Conservation (phyloP, 2,888 invertebrate genomes). For the Pediacus dermestoides region DNA sequence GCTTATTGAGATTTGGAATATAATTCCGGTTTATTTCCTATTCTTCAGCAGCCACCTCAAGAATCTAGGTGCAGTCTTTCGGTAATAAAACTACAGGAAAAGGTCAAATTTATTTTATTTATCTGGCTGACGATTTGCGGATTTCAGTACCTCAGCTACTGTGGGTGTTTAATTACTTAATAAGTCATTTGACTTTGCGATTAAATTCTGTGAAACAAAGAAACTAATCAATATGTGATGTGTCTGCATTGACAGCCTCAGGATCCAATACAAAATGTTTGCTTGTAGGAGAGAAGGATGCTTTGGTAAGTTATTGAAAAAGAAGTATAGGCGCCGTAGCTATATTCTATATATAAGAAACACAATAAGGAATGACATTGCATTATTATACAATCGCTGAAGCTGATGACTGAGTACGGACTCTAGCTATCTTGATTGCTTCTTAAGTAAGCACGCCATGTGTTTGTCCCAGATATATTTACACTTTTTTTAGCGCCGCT, state of each 20-base stretch:
- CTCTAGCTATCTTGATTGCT: conserved; percentile 41
- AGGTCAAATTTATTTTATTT: too few species aligned
- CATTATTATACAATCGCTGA: conserved; percentile 39
- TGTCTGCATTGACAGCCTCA: conserved; percentile 34
- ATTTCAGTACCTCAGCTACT: too few species aligned
- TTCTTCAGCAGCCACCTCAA: too few species aligned
- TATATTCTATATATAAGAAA: conserved; percentile 17
- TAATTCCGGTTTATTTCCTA: too few species aligned
- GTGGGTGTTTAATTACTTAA: too few species aligned
- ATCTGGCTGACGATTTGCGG: too few species aligned
- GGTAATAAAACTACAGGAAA: too few species aligned
- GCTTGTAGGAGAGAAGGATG: conserved; percentile 28
- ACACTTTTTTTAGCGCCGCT: conserved; percentile 27
- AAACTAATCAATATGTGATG: conserved; percentile 24
- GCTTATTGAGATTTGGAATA: too few species aligned
- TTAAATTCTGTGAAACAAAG: too few species aligned
- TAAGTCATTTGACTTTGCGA: too few species aligned
- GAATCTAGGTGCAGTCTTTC: too few species aligned
- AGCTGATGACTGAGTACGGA: conserved; percentile 38
- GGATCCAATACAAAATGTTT: conserved; percentile 30
- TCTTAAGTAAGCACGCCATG: conserved; percentile 41
- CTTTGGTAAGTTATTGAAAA: conserved; percentile 31
- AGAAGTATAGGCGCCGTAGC: conserved; percentile 32
- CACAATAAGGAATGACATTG: conserved; percentile 43
- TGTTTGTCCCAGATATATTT: conserved; percentile 40